Percentiles rank a stretch among this genome's conserved stretches.
Evolutionary conservation across 2,888 invertebrate species (phyloP).

Genomic region (Petrolisthes manimaculis): DNA sequence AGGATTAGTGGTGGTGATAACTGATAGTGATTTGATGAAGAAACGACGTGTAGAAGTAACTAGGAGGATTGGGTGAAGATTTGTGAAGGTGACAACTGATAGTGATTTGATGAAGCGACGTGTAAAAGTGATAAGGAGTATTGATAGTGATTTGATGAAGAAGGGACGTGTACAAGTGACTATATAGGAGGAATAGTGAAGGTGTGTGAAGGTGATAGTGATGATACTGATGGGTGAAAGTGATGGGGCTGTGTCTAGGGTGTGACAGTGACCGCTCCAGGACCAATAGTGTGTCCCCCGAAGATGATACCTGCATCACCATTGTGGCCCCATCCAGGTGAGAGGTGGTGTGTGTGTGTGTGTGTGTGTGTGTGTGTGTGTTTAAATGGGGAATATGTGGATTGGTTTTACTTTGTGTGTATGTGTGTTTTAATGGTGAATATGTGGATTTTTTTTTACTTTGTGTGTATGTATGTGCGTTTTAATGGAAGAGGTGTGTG

Average conservation of each 20-base stretch:
- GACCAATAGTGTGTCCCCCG: constrained; percentile 25
- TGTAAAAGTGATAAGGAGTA: not conserved
- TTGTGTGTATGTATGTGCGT: not conserved
- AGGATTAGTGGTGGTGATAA: not conserved
- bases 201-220: not conserved
- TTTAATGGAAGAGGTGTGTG: not conserved
- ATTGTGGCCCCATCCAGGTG: not conserved
- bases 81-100: not conserved
- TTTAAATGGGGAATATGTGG: not conserved
- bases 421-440: not conserved
- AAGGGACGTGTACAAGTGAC: not conserved
- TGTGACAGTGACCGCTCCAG: constrained; percentile 12
- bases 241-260: constrained; percentile 38
- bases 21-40: not conserved
- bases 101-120: not conserved
- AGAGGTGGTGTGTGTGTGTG: constrained; percentile 23
- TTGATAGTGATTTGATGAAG: not conserved
- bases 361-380: constrained; percentile 35
- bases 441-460: not conserved
- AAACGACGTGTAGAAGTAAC: no score
- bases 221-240: not conserved
- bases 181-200: not conserved
- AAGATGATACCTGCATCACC: constrained; percentile 31
- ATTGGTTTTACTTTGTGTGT: no score
- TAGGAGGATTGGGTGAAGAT: no score